Base-by-base conservation (phyloP, 2,888 invertebrate genomes). In the Serripes groenlandicus region DNA sequence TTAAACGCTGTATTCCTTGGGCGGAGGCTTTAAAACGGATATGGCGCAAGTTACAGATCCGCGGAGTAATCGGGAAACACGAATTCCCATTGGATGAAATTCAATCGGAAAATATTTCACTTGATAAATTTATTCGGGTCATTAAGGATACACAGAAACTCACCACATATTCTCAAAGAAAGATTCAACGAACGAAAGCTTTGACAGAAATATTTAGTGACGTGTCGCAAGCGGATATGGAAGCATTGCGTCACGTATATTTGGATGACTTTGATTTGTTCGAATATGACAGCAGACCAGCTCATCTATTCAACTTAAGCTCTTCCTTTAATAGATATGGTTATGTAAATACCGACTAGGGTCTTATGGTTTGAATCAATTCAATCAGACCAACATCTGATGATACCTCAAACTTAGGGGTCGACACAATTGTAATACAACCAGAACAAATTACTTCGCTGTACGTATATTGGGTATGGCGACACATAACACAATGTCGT, bases 21-120 rank as follows among this genome's bases (percentile, higher is more conserved):
- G 35, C 23, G 7, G 73, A 84, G 32, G 86, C 86, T 0, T 64
- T 86, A 3, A 42, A 70, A 35, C 64, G 84, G 37, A 76, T 84
- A n/a, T 86, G 86, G 86, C 76, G 75, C 60, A 86, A 86, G 49
- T 58, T 86, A 32, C 86, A 86, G 42, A 84, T 86, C 11, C 78
- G 86, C 3, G 86, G 82, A 0, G 79, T 86, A 18, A 82, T 86
- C 18, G 86, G 86, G 2, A 82, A 81, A 34, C 42, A 81, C 1
- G 42, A 74, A 52, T 77, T 82, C 64, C 86, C 86, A 15, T 56
- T 86, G 35, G 76, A 60, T 18, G 49, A 56, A 32, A 34, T 37
- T 23, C 62, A 86, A 49, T 70, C 86, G 0, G 62, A 81, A 18
- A 49, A 66, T n/a, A 83, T 86, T 28, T 72, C 76, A 26, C 35